A percentile compares a stretch with the other conserved stretches of the same genome.
Evolutionary conservation across 2,797 vertebrate species (phyloP).

Genomic region (Denticeps clupeoides): DNA sequence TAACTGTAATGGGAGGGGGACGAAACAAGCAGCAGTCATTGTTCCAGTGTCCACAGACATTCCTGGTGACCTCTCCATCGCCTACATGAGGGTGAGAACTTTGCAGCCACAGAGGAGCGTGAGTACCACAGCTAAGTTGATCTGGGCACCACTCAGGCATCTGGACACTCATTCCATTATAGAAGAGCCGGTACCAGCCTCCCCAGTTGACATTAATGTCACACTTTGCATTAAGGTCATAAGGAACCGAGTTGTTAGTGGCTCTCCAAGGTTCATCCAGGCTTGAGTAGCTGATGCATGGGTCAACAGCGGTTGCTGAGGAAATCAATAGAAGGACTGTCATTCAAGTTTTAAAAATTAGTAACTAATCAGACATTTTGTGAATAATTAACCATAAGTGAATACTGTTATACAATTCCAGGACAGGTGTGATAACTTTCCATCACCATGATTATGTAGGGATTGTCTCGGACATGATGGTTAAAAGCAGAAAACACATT

Average conservation of each 20-base stretch:
- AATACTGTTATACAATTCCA: too few species aligned
- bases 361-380: too few species aligned
- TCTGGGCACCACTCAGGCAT: slow-evolving; percentile 13
- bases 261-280: neutral
- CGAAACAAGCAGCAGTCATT: neutral
- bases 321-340: too few species aligned
- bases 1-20: slow-evolving; percentile 12
- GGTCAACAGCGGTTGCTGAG: too few species aligned
- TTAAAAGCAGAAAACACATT: too few species aligned
- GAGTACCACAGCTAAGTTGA: neutral
- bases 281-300: neutral
- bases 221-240: neutral
- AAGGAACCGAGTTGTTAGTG: neutral
- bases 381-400: too few species aligned
- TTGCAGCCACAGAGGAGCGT: neutral
- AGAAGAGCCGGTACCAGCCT: slow-evolving; percentile 12
- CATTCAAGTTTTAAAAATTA: too few species aligned
- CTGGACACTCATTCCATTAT: neutral
- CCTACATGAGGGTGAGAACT: neutral
- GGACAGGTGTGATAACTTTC: too few species aligned
- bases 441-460: too few species aligned
- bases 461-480: too few species aligned
- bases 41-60: neutral
- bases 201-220: neutral
- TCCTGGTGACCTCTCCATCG: slow-evolving; percentile 9